phyloP scores from a whole-genome alignment of 2,113 vertebrate genomes.

The Setophaga coronata region DNA sequence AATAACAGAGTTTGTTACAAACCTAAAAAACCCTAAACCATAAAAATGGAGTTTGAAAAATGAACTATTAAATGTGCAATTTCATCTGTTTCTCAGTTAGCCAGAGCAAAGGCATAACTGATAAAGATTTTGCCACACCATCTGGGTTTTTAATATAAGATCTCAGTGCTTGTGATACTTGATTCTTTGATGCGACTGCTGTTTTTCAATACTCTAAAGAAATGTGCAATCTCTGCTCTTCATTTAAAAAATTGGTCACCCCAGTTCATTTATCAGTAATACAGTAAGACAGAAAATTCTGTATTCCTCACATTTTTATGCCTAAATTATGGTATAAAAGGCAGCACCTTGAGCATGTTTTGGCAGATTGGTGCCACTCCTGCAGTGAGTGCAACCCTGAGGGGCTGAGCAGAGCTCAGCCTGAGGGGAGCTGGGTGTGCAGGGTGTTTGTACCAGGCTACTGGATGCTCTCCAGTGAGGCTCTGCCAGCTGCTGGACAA shows the following conservation, averaged over 20 bases:
- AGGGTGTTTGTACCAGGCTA: accelerated
- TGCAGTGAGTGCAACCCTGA: accelerated
- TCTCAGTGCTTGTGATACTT: not conserved
- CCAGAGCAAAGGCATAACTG: not conserved
- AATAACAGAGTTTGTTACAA: not conserved
- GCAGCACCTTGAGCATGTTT: not conserved
- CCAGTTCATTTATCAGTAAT: not conserved
- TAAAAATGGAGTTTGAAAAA: not conserved
- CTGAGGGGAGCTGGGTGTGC: no score
- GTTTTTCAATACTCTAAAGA: not conserved
- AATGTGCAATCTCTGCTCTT: not conserved
- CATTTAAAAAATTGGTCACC: not conserved
- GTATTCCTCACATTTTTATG: not conserved
- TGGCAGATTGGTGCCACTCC: not conserved
- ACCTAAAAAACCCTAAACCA: not conserved
- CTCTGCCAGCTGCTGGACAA: not conserved
- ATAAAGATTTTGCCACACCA: not conserved
- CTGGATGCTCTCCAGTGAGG: accelerated
- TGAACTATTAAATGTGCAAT: not conserved
- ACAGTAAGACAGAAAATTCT: not conserved
- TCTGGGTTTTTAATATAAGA: not conserved
- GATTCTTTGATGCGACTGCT: not conserved
- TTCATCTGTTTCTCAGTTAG: not conserved
- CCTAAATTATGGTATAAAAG: not conserved
- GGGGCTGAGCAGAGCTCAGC: not conserved